Evolutionary conservation across 2,797 vertebrate genomes (phyloP).

Genomic region (Chromis chromis): DNA sequence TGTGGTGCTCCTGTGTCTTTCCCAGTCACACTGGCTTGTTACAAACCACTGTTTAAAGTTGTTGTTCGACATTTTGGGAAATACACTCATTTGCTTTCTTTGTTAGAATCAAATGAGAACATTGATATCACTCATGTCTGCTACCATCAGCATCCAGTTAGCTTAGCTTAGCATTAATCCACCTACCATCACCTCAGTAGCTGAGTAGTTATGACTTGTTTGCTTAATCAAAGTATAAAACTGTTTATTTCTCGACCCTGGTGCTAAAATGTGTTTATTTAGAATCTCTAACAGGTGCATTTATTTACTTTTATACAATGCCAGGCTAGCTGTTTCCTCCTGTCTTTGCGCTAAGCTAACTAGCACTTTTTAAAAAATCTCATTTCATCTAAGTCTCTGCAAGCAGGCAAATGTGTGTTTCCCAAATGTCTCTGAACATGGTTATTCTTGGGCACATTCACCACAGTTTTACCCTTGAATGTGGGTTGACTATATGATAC

Average conservation of each 20-base stretch:
- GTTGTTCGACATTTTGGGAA: constrained; percentile 15
- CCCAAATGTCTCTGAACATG: background rate
- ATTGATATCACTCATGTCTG: background rate
- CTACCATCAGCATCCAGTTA: background rate
- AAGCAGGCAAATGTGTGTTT: constrained; percentile 21
- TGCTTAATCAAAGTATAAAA: background rate
- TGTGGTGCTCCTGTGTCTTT: constrained; percentile 51
- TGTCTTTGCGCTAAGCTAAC: constrained; percentile 1
- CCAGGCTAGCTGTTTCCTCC: no score
- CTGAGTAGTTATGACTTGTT: background rate
- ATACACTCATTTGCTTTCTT: background rate
- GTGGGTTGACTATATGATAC: background rate
- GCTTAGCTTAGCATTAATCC: background rate
- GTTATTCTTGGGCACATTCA: constrained; percentile 4
- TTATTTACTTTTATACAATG: no score
- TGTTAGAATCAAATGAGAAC: background rate
- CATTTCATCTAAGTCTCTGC: constrained; percentile 1
- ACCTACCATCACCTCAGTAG: background rate
- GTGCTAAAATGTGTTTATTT: no score
- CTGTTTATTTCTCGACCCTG: background rate
- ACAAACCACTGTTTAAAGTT: background rate
- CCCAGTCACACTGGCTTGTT: constrained; percentile 25
- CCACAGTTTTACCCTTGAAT: background rate
- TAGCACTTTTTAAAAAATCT: background rate
- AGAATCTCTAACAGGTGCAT: no score